phyloP scores from a whole-genome alignment of 2,113 vertebrate genomes.

The Thunnus thynnus region DNA sequence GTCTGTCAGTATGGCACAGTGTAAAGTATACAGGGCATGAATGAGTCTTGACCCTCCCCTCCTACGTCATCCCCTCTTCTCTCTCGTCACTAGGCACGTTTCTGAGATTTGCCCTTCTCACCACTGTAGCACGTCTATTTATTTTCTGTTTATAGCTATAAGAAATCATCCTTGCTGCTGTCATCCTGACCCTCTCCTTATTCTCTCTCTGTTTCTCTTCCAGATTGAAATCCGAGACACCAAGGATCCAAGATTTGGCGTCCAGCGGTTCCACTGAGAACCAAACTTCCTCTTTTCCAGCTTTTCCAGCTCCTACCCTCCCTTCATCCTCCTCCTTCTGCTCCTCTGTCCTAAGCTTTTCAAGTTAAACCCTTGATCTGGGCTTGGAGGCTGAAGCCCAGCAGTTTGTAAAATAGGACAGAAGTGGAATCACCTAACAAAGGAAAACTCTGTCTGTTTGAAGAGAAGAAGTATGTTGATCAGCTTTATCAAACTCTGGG shows the following conservation, averaged over 20 bases:
- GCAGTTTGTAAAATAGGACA: conserved; percentile 57
- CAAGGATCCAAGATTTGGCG: conserved; percentile 70
- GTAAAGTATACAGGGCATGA: not conserved
- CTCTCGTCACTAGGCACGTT: not conserved
- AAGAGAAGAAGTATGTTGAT: conserved; percentile 54
- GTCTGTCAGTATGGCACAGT: too few relatives aligned
- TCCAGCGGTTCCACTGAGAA: conserved; percentile 79
- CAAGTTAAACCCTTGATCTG: conserved; percentile 66
- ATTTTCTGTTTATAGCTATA: too few relatives aligned
- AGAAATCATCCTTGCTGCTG: not conserved
- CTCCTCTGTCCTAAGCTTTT: conserved; percentile 43
- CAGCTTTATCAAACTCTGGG: conserved; percentile 77
- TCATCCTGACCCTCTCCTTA: conserved; percentile 2
- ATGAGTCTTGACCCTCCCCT: not conserved
- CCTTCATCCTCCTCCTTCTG: not conserved
- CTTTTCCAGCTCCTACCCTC: conserved; percentile 17
- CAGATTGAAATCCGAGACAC: conserved; percentile 82
- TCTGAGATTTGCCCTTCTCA: not conserved
- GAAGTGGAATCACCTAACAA: conserved; percentile 53
- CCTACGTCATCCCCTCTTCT: not conserved
- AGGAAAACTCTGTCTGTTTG: conserved; percentile 46
- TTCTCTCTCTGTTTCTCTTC: conserved; percentile 40
- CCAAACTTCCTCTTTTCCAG: conserved; percentile 20
- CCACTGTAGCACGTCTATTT: too few relatives aligned
- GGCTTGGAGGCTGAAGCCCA: conserved; percentile 49